A percentile compares a stretch with the other conserved stretches of the same genome.
These are phyloP conservation scores for Xerus rutilus DNA, from an alignment of 2,797 vertebrate species.

Conservation along the genomic window DNA sequence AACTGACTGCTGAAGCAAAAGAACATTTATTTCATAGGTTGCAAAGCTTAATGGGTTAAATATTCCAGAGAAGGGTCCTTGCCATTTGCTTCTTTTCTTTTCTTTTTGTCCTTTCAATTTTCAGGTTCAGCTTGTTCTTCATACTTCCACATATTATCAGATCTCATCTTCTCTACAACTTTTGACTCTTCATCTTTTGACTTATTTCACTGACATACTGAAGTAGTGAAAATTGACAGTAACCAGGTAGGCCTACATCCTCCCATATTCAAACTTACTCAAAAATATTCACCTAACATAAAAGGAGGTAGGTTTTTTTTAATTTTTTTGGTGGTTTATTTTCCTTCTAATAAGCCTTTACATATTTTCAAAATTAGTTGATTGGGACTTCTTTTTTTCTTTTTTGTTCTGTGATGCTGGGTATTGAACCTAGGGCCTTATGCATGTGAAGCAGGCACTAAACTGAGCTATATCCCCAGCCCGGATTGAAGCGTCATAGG, in stretches of 20 bases:
- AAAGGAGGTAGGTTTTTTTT: neutral
- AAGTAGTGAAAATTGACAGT: neutral
- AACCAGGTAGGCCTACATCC: neutral
- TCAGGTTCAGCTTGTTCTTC: neutral
- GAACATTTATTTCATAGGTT: neutral
- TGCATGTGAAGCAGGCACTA: no score
- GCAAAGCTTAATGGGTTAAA: neutral
- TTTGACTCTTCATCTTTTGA: neutral
- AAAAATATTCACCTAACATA: neutral
- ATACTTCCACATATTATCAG: neutral
- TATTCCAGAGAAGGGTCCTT: neutral
- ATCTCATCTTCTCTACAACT: neutral
- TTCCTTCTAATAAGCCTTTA: neutral
- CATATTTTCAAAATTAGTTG: neutral
- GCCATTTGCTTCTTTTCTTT: neutral
- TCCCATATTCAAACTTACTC: neutral
- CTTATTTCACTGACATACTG: neutral
- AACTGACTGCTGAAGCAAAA: neutral
- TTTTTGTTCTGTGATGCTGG: no score
- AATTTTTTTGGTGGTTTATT: neutral
- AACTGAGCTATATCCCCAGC: no score
- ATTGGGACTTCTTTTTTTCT: neutral
- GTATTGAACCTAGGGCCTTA: no score
- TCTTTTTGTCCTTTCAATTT: neutral
- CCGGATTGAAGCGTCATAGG: neutral